Conservation (phyloP, 2,797 vertebrate species). For the Artibeus jamaicensis region DNA sequence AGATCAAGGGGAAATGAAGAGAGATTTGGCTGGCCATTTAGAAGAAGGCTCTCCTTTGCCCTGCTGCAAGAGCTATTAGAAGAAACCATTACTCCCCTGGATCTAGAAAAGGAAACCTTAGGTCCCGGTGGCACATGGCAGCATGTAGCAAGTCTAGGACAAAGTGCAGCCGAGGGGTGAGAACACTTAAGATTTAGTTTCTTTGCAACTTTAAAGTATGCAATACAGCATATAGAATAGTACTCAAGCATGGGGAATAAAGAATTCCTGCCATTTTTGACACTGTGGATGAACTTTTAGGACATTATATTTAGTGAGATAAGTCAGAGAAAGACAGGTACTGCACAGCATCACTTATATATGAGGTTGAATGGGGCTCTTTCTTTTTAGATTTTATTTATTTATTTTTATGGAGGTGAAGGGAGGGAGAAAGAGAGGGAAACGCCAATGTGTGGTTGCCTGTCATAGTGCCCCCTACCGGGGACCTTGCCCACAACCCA, state of each 20-base stretch:
- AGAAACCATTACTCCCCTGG: not conserved
- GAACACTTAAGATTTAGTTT: not conserved
- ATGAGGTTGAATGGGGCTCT: not conserved
- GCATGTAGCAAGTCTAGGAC: accelerated
- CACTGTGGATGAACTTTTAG: not conserved
- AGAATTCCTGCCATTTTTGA: not conserved
- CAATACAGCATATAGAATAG: not conserved
- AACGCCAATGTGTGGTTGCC: too few relatives aligned
- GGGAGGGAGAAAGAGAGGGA: too few relatives aligned
- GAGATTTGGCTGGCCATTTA: not conserved
- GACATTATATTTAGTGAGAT: not conserved
- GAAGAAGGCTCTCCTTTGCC: not conserved
- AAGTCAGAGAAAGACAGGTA: not conserved
- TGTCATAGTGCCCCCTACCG: too few relatives aligned
- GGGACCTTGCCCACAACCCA: too few relatives aligned
- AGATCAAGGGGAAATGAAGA: not conserved
- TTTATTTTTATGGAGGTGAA: too few relatives aligned
- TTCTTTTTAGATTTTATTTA: not conserved
- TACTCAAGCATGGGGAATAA: not conserved
- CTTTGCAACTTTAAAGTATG: not conserved
- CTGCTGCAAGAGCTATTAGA: not conserved
- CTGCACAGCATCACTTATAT: not conserved
- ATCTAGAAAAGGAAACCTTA: not conserved
- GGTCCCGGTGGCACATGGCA: accelerated
- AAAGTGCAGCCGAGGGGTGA: not conserved